These are phyloP conservation scores for Datnioides undecimradiatus DNA, from an alignment of 2,113 vertebrate genomes.

Conservation along the genomic window DNA sequence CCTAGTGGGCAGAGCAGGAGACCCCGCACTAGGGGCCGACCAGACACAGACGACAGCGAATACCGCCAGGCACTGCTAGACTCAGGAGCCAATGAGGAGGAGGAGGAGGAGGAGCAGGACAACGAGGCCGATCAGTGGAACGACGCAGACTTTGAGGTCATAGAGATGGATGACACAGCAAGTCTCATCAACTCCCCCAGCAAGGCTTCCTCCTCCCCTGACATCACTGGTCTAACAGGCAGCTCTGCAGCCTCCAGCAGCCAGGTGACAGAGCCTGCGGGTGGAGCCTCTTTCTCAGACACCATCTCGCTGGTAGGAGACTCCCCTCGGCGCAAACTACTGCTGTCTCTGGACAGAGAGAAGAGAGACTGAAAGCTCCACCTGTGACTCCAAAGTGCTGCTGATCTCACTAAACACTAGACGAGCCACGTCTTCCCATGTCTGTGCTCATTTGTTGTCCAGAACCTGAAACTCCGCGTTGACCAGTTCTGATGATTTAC, in stretches of 20 bases:
- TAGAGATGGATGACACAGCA: slow-evolving; percentile 88
- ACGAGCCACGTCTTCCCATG: background rate
- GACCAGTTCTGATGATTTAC: background rate
- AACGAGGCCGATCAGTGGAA: slow-evolving; percentile 86
- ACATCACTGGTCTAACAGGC: background rate
- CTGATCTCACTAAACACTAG: background rate
- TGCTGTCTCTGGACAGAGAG: slow-evolving; percentile 75
- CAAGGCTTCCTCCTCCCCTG: slow-evolving; percentile 10
- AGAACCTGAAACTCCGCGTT: background rate
- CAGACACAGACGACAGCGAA: slow-evolving; percentile 79
- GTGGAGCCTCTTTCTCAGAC: slow-evolving; percentile 15
- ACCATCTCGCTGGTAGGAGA: slow-evolving; percentile 23
- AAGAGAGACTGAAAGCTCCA: slow-evolving; percentile 80
- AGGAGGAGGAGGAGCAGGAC: slow-evolving; percentile 78
- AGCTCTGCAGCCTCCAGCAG: background rate
- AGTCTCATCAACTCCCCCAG: slow-evolving; percentile 74
- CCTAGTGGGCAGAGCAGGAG: slow-evolving; percentile 43
- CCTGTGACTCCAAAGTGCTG: background rate
- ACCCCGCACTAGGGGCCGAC: slow-evolving; percentile 3
- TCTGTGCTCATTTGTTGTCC: slow-evolving; percentile 20
- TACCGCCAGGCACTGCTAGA: slow-evolving; percentile 86
- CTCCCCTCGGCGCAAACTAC: slow-evolving; percentile 73
- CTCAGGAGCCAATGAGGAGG: slow-evolving; percentile 76
- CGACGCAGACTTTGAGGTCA: slow-evolving; percentile 90
- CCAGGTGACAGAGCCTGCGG: background rate